These are phyloP conservation scores for Mythimna vitellina DNA, from an alignment of 2,888 invertebrate species.

Conservation along the genomic window DNA sequence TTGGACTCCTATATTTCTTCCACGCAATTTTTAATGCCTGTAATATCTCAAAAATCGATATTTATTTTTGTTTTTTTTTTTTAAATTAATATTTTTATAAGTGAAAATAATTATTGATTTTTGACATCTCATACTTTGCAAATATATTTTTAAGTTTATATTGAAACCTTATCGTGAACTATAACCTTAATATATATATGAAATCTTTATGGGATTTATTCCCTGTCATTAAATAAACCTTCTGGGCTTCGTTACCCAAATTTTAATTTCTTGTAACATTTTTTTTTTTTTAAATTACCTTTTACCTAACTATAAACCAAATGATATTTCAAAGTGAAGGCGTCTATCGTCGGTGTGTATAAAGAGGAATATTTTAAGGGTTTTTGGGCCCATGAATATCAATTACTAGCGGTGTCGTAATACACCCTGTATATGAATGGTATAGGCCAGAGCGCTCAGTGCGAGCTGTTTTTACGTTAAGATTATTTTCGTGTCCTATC, in stretches of 20 bases:
- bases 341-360: neutral
- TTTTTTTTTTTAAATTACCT: too few species aligned
- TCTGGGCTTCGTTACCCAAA: neutral
- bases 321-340: neutral
- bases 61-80: constrained; percentile 4
- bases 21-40: constrained; percentile 19
- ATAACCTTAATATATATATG: neutral
- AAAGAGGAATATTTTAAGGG: neutral
- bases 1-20: constrained; percentile 31
- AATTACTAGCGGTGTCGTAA: neutral
- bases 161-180: constrained; percentile 17
- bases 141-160: constrained; percentile 10
- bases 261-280: too few species aligned
- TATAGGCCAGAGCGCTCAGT: too few species aligned
- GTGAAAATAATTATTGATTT: constrained; percentile 35
- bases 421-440: neutral
- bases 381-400: neutral
- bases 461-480: too few species aligned
- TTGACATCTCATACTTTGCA: constrained; percentile 33
- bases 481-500: too few species aligned
- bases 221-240: neutral
- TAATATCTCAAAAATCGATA: constrained; percentile 25
- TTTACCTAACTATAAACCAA: neutral
- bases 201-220: constrained; percentile 6
- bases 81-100: neutral